phyloP scores from a whole-genome alignment of 2,113 vertebrate species.

The Clarias batrachus region DNA sequence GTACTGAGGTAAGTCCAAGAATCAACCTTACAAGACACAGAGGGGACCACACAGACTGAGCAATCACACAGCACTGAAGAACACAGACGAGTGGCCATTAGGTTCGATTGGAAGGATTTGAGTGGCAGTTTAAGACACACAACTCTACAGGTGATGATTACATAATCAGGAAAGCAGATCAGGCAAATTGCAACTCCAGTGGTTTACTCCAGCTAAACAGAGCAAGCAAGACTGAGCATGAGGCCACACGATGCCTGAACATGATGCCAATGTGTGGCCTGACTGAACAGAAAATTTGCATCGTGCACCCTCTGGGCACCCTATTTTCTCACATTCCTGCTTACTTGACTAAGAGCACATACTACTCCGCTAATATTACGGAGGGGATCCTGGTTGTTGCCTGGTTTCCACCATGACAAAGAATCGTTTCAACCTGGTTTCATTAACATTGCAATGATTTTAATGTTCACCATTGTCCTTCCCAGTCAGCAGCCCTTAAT shows the following conservation, averaged over 20 bases:
- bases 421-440: too few relatives aligned
- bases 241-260: slow-evolving; percentile 3
- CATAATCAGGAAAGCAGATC: slow-evolving; percentile 18
- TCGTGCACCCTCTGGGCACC: too few relatives aligned
- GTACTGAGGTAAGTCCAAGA: not conserved
- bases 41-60: not conserved
- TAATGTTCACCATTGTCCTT: too few relatives aligned
- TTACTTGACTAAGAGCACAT: not conserved
- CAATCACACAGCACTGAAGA: not conserved
- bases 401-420: too few relatives aligned
- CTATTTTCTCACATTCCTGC: not conserved
- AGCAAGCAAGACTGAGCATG: not conserved
- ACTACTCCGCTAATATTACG: too few relatives aligned
- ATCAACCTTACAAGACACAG: slow-evolving; percentile 4
- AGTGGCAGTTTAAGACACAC: not conserved
- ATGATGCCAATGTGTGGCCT: not conserved
- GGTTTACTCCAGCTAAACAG: not conserved
- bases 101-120: not conserved
- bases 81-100: slow-evolving; percentile 2
- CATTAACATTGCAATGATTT: too few relatives aligned
- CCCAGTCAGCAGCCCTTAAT: too few relatives aligned
- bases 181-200: slow-evolving; percentile 5
- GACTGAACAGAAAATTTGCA: not conserved
- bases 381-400: not conserved
- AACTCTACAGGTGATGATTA: slow-evolving; percentile 22